Evolutionary conservation across 2,888 invertebrate species (phyloP).

Genomic region (Meta bourneti): DNA sequence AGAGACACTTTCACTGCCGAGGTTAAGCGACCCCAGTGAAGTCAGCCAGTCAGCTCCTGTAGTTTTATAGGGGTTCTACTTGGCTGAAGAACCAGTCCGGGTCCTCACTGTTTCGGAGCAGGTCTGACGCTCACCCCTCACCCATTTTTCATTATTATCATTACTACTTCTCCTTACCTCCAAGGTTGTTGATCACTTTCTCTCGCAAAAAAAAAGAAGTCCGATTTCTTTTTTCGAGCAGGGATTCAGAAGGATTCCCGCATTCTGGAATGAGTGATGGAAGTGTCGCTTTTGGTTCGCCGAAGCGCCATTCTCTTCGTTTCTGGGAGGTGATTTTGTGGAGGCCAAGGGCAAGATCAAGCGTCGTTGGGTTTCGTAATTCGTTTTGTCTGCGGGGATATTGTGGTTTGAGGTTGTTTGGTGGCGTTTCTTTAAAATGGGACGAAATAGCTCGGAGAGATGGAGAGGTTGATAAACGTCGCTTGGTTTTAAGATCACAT

Average conservation of each 20-base stretch:
- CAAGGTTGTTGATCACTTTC: conserved; percentile 69
- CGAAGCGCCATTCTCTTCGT: not conserved
- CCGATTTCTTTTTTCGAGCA: not conserved
- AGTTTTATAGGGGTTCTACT: conserved; percentile 64
- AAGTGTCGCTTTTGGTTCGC: not conserved
- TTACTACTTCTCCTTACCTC: conserved; percentile 2
- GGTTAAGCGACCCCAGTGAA: not conserved
- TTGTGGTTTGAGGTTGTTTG: no score
- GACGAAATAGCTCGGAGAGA: no score
- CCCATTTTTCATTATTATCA: conserved; percentile 25
- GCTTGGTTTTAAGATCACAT: no score
- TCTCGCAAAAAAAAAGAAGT: conserved; percentile 29
- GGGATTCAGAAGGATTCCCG: not conserved
- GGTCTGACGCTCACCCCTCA: conserved; percentile 27
- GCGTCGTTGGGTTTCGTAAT: no score
- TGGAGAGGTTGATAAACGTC: no score
- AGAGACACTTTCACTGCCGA: conserved; percentile 17
- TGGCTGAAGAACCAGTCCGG: conserved; percentile 68
- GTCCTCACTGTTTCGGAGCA: conserved; percentile 45
- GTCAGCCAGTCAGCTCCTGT: not conserved
- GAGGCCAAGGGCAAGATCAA: no score
- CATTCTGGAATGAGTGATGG: not conserved
- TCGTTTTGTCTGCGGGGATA: no score
- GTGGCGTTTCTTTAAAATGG: no score
- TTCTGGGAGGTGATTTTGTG: no score